Conservation (phyloP, 2,888 invertebrate genomes). For the Pocota personata region DNA sequence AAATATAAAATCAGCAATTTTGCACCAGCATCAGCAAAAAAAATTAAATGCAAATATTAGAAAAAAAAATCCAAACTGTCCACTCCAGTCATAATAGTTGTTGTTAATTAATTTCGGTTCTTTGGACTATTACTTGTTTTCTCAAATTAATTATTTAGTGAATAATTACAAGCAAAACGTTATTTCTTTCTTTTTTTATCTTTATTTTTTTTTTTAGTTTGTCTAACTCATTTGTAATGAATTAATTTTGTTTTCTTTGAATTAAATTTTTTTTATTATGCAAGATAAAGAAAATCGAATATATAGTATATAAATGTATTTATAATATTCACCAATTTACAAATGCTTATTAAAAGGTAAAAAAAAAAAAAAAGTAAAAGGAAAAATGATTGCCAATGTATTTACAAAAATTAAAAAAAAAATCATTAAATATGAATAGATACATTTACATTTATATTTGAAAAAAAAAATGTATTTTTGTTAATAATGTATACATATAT, state of each 20-base stretch:
- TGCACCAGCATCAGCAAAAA: slow-evolving; percentile 35
- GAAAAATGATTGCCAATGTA: slow-evolving; percentile 55
- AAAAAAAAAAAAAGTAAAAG: slow-evolving; percentile 9
- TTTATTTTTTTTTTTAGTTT: slow-evolving; percentile 5
- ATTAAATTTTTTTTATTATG: slow-evolving; percentile 48
- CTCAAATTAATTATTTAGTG: slow-evolving; percentile 21
- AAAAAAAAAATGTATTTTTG: slow-evolving; percentile 53
- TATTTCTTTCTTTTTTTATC: background rate
- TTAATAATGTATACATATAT: slow-evolving; percentile 53
- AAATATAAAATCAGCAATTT: background rate
- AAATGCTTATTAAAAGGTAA: slow-evolving; percentile 48
- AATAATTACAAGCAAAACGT: background rate
- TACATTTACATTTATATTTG: slow-evolving; percentile 30
- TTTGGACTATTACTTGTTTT: background rate
- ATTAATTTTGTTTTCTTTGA: slow-evolving; percentile 28
- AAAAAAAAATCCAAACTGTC: background rate
- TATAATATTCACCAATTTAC: slow-evolving; percentile 62
- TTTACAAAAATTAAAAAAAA: slow-evolving; percentile 47
- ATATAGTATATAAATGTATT: slow-evolving; percentile 54
- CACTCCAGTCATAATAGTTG: slow-evolving; percentile 6
- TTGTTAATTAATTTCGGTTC: slow-evolving; percentile 2
- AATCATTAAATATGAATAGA: background rate
- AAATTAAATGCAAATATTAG: slow-evolving; percentile 6
- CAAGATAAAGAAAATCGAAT: slow-evolving; percentile 51
- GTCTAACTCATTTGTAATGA: background rate